Base-by-base conservation (phyloP, 2,888 invertebrate genomes). In the Reticulitermes lucifugus region DNA sequence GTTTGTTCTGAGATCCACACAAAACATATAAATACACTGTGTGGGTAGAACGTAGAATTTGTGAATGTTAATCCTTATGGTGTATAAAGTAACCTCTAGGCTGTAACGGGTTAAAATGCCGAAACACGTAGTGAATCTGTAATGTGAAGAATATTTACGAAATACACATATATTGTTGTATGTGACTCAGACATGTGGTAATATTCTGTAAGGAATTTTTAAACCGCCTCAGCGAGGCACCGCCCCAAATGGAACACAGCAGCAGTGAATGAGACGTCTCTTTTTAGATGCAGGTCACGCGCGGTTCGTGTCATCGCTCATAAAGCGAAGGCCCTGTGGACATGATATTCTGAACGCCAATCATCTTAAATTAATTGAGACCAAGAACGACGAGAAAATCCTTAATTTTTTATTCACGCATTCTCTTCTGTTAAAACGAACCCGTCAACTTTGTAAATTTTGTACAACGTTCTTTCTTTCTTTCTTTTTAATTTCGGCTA, bases 321-420 rank as follows among this genome's bases (percentile, higher is more conserved):
- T 25, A 65, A 65, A 0, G 25, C 14, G 25, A n/a, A 25, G 25
- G 65, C 9, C 5, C 65, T n/a, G n/a, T 25, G 6, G 25, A 7
- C 65, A 6, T 25, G 65, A 60, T 60, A 21, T 65, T 25, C 25
- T 10, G 65, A 65, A 65, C 65, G 65, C 12, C 65, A 65, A 12
- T 65, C 65, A 65, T n/a, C 25, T 65, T 14, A 65, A 65, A 65
- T 65, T 65, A 65, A 65, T 65, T 65, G 65, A 65, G 65, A 60
- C 60, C 60, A 60, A 60, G 60, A n/a, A 21, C 21, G 60, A 60
- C 0, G 60, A 60, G 60, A 60, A 21, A 60, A 14, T n/a, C 9
- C 60, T 21, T 14, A 0, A 22, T 21, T 60, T 60, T 60, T 60
- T 60, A 6, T 60, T 60, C 18, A 21, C 21, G 6, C 18, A 6